A percentile compares a stretch with the other conserved stretches of the same genome.
Evolutionary conservation across 2,888 invertebrate genomes (phyloP).

Genomic region (Amiota mariae): DNA sequence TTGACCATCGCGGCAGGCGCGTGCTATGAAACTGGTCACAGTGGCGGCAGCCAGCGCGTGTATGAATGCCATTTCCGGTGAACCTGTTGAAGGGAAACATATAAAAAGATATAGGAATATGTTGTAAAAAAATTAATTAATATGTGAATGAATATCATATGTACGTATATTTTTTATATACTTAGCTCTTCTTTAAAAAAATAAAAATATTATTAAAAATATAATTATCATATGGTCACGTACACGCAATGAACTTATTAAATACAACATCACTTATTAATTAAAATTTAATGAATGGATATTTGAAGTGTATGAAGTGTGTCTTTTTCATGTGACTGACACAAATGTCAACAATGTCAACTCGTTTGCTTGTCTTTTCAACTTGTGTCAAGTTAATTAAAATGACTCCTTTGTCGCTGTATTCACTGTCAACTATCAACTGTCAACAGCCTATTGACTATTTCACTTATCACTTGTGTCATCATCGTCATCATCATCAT

Average conservation of each 20-base stretch:
- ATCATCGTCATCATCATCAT: background rate
- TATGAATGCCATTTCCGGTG: constrained; percentile 92
- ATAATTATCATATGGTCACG: background rate
- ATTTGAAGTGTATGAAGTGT: background rate
- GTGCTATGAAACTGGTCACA: constrained; percentile 89
- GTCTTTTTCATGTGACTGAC: background rate
- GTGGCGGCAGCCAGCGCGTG: constrained; percentile 92
- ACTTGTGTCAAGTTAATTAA: constrained; percentile 18
- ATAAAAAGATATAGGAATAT: constrained; percentile 20
- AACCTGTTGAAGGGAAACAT: constrained; percentile 75
- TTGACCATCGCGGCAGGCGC: constrained; percentile 93
- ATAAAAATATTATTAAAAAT: background rate
- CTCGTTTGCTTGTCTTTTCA: background rate
- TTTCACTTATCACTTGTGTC: constrained; percentile 5
- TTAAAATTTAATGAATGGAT: constrained; percentile 15
- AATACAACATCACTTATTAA: constrained; percentile 11
- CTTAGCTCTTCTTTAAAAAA: background rate
- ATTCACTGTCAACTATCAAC: background rate
- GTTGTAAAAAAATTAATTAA: constrained; percentile 26
- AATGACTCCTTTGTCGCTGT: constrained; percentile 1
- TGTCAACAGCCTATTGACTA: background rate
- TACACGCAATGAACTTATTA: background rate
- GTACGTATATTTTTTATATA: background rate
- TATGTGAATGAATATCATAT: background rate
- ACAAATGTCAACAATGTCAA: background rate